Base-by-base conservation (phyloP, 2,113 vertebrate species). In the Coracopsis vasa region DNA sequence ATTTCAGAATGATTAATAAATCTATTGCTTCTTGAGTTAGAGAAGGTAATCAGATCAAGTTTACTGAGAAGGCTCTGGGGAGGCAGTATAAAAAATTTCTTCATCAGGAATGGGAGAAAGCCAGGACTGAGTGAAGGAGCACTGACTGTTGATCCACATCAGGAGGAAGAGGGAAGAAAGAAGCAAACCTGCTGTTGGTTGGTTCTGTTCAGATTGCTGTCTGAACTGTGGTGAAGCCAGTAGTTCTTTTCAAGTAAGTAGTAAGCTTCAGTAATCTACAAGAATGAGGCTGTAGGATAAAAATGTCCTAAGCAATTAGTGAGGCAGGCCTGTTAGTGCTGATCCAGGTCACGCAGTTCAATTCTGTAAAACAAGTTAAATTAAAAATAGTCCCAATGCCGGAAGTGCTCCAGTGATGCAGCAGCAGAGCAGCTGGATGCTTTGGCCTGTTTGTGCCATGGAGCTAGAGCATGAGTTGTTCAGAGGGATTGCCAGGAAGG, bases 81-180 rank as follows among this genome's bases (percentile, higher is more conserved):
- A 24, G 56, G 33, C 56, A 24, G 21, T 58, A 58, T 58, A n/a
- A n/a, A n/a, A n/a, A n/a, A 64, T 86, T 81, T 88, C 42, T 75
- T 58, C 13, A 33, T 7, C 25, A 33, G 41, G 71, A 27, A 9
- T 4, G 3, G 70, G 28, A 69, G 41, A 56, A 54, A 60, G 51
- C 25, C 16, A 47, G 66, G 33, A 8, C 39, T 56, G 78, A 64
- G 69, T 0, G 11, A 61, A 66, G 54, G 20, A 66, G 54, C 31
- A 10, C 35, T 6, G 1, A 3, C 47, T 6, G 0, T 20, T 44
- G 47, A 19, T 79, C 14, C 0, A 0, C 50, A 4, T 45, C 45
- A 11, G 62, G 60, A 78, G 51, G 47, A 90, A 3, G 3, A 61
- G 48, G 33, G 48, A 35, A 77, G 41, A 41, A 74, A 2, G 11